These are phyloP conservation scores for Lipophrys pholis DNA, from an alignment of 2,113 vertebrate species.

Conservation along the genomic window DNA sequence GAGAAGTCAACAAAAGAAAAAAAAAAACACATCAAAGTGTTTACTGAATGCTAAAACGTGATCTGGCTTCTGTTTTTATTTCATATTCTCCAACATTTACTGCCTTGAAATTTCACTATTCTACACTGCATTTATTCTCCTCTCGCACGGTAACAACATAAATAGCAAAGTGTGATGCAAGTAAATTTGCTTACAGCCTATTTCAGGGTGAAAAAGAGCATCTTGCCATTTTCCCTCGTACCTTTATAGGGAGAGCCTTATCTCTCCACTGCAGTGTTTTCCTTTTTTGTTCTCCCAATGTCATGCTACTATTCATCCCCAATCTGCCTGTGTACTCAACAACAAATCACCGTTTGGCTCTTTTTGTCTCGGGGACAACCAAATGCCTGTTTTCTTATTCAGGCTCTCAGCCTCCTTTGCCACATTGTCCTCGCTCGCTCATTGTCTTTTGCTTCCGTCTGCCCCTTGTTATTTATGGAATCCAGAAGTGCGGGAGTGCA, in stretches of 20 bases:
- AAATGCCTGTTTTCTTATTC: slow-evolving; percentile 77
- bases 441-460: slow-evolving; percentile 73
- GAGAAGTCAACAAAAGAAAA: not conserved
- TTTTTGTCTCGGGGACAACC: slow-evolving; percentile 79
- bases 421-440: slow-evolving; percentile 70
- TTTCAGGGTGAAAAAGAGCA: slow-evolving; percentile 62
- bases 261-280: slow-evolving; percentile 74
- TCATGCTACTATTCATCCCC: slow-evolving; percentile 80
- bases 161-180: slow-evolving; percentile 39
- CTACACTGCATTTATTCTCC: slow-evolving; percentile 20
- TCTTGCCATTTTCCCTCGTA: slow-evolving; percentile 61
- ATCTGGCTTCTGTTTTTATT: not conserved
- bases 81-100: not conserved
- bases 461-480: slow-evolving; percentile 76
- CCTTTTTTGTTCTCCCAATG: slow-evolving; percentile 78
- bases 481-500: slow-evolving; percentile 59
- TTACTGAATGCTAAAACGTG: too few relatives aligned
- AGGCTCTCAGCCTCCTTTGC: slow-evolving; percentile 66
- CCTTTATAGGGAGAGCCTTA: slow-evolving; percentile 71
- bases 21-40: not conserved
- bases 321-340: slow-evolving; percentile 76
- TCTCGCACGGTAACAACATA: slow-evolving; percentile 24
- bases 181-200: slow-evolving; percentile 55
- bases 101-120: slow-evolving; percentile 4
- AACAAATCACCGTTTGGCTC: slow-evolving; percentile 79